These are phyloP conservation scores for Synergus umbraculus DNA, from an alignment of 2,888 invertebrate species.

Conservation along the genomic window DNA sequence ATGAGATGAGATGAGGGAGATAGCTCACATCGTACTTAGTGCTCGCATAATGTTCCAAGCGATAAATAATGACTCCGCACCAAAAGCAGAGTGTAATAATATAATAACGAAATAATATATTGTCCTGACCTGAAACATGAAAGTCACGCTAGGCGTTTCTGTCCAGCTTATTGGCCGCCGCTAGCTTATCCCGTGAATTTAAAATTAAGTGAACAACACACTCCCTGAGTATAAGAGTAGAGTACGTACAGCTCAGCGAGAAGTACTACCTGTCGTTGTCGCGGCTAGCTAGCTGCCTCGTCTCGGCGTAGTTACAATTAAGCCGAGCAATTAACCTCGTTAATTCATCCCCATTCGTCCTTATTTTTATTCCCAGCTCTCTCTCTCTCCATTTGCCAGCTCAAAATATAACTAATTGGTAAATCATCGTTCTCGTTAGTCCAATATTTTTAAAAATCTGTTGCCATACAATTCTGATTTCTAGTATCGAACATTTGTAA, in stretches of 20 bases:
- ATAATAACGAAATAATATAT: slow-evolving; percentile 72
- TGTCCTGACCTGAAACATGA: slow-evolving; percentile 72
- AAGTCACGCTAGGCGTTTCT: slow-evolving; percentile 72
- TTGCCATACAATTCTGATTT: background rate
- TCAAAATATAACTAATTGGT: slow-evolving; percentile 19
- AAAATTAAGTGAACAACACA: slow-evolving; percentile 48
- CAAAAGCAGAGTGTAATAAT: slow-evolving; percentile 64
- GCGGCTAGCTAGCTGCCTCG: background rate
- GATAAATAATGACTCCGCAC: slow-evolving; percentile 56
- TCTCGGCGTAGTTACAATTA: slow-evolving; percentile 34
- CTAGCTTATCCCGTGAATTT: slow-evolving; percentile 39
- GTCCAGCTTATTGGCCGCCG: slow-evolving; percentile 66
- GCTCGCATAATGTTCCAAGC: slow-evolving; percentile 51
- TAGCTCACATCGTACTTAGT: slow-evolving; percentile 51
- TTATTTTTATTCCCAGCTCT: slow-evolving; percentile 39
- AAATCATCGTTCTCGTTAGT: slow-evolving; percentile 21
- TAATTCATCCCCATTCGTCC: slow-evolving; percentile 46
- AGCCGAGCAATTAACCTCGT: slow-evolving; percentile 55
- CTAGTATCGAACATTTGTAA: no score
- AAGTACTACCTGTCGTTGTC: slow-evolving; percentile 27
- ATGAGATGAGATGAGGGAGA: slow-evolving; percentile 43
- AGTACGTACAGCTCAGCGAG: slow-evolving; percentile 1
- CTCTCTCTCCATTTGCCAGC: background rate
- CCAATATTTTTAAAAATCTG: slow-evolving; percentile 10
- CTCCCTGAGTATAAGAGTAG: slow-evolving; percentile 38